Evolutionary conservation across 2,888 invertebrate species (phyloP).

Genomic region (Diachrysia chrysitis): DNA sequence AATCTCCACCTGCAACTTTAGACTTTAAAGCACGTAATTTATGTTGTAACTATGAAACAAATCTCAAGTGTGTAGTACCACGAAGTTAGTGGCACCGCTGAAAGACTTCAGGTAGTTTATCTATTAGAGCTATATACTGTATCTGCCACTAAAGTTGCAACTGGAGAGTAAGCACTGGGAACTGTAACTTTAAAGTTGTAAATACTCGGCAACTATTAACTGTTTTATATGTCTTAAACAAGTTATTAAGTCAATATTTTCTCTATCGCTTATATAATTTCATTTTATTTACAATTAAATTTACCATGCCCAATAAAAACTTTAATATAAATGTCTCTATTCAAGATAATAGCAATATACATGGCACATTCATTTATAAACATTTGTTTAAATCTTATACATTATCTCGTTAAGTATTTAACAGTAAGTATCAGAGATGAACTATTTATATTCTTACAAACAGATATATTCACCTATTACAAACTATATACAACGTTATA

Average conservation of each 20-base stretch:
- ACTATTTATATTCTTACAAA: conserved; percentile 71
- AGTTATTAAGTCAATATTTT: conserved; percentile 61
- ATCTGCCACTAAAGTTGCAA: conserved; percentile 67
- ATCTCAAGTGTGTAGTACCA: conserved; percentile 25
- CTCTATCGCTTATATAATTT: conserved; percentile 62
- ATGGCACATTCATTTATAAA: conserved; percentile 77
- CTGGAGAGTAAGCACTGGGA: conserved; percentile 69
- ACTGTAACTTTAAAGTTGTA: conserved; percentile 62
- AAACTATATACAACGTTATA: conserved; percentile 83
- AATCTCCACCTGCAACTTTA: conserved; percentile 70
- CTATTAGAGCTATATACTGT: conserved; percentile 34
- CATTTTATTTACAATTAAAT: conserved; percentile 68
- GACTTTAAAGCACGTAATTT: conserved; percentile 23
- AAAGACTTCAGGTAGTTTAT: conserved; percentile 39
- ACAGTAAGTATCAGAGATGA: conserved; percentile 69
- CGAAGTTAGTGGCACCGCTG: conserved; percentile 33
- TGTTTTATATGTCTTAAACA: conserved; percentile 65
- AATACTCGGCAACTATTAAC: conserved; percentile 67
- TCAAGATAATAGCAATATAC: conserved; percentile 79
- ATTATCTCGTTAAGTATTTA: conserved; percentile 57
- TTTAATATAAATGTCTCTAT: conserved; percentile 71
- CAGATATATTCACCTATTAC: conserved; percentile 72
- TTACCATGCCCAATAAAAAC: conserved; percentile 67
- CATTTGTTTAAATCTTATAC: conserved; percentile 64
- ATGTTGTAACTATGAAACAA: conserved; percentile 26